These are phyloP conservation scores for Varanus salvator DNA, from an alignment of 2,113 vertebrate genomes.

Conservation along the genomic window DNA sequence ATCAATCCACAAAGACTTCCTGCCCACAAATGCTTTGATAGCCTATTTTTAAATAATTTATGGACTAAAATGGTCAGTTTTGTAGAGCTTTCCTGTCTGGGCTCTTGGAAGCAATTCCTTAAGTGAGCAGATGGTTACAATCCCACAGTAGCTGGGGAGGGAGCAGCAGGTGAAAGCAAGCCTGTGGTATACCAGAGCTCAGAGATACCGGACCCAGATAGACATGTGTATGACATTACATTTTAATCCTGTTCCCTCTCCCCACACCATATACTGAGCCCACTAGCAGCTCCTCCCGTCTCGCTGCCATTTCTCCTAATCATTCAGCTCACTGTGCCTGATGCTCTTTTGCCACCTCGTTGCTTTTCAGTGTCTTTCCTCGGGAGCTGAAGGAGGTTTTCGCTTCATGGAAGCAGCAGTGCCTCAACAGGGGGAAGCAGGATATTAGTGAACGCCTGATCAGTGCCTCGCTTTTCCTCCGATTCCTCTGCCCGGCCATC, in stretches of 20 bases:
- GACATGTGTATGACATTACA: background rate
- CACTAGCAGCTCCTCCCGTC: slow-evolving; percentile 5
- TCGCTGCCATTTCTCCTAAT: slow-evolving; percentile 23
- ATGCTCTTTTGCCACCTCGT: accelerated
- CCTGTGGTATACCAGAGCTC: background rate
- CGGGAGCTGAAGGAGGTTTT: slow-evolving; percentile 97
- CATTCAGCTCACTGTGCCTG: background rate
- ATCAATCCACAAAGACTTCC: background rate
- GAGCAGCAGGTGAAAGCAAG: background rate
- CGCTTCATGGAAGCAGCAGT: slow-evolving; percentile 94
- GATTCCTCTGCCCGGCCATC: slow-evolving; percentile 96
- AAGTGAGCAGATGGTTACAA: background rate
- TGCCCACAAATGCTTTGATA: background rate
- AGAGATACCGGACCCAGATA: background rate
- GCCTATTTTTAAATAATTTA: background rate
- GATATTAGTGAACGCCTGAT: slow-evolving; percentile 94
- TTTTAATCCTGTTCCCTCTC: background rate
- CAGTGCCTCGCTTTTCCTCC: slow-evolving; percentile 94
- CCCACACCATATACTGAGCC: background rate
- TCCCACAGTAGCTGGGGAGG: background rate
- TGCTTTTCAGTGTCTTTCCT: slow-evolving; percentile 88
- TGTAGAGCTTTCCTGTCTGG: background rate
- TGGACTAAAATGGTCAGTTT: background rate
- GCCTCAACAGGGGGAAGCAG: slow-evolving; percentile 86
- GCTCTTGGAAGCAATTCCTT: background rate